These are phyloP conservation scores for Kradibia gibbosae DNA, from an alignment of 1,140 invertebrate genomes.

Conservation along the genomic window DNA sequence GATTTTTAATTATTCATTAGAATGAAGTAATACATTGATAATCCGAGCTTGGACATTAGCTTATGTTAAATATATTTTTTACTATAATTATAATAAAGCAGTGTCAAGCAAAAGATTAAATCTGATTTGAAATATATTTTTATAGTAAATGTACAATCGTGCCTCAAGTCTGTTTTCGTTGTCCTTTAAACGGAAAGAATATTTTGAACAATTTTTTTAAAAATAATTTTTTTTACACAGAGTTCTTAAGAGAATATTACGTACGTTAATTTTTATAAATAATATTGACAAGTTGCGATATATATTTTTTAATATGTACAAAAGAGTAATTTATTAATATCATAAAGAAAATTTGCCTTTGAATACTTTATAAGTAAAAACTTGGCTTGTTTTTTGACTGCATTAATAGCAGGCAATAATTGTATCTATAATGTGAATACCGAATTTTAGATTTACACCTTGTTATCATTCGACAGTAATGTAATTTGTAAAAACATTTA, in stretches of 20 bases:
- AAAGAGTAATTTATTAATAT: constrained; percentile 50
- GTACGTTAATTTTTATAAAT: constrained; percentile 43
- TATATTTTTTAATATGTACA: constrained; percentile 49
- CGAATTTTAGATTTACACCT: constrained; percentile 50
- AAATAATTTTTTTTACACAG: not conserved
- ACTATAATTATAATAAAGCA: constrained; percentile 45
- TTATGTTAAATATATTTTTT: constrained; percentile 34
- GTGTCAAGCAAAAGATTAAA: constrained; percentile 41
- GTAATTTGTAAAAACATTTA: constrained; percentile 54
- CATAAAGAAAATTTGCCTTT: constrained; percentile 32
- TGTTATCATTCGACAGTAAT: constrained; percentile 46
- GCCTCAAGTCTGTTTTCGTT: constrained; percentile 43
- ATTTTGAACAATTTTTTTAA: constrained; percentile 41
- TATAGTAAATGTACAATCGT: constrained; percentile 36
- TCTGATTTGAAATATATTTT: constrained; percentile 26
- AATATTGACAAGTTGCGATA: constrained; percentile 41
- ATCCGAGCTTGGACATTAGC: constrained; percentile 38
- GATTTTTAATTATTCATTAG: constrained; percentile 40
- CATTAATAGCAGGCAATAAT: constrained; percentile 42
- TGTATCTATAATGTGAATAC: constrained; percentile 56
- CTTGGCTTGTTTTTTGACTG: constrained; percentile 45
- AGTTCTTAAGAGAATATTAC: constrained; percentile 31
- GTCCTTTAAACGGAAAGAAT: constrained; percentile 13
- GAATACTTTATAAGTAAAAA: constrained; percentile 46
- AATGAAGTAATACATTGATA: constrained; percentile 48